Evolutionary conservation across 2,888 invertebrate species (phyloP), one percentile per base, ranked within the genome.

Genomic region (Rhagonycha fulva): DNA sequence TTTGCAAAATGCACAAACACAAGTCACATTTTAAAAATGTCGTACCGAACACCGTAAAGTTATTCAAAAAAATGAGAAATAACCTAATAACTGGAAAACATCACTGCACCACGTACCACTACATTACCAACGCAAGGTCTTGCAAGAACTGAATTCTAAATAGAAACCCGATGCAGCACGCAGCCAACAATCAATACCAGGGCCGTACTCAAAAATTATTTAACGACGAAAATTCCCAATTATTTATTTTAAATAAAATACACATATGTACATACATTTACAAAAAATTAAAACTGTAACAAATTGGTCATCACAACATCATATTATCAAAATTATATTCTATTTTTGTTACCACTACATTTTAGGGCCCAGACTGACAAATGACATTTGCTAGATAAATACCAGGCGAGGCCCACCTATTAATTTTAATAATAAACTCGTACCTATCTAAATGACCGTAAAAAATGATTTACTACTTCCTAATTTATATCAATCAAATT

Each of bases 1-100:
- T 80, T 85, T 80, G 79, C 74, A 70, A 74, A 61, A 19, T 30
- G 28, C 69, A 62, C 47, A n/a, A n/a, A 32, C 63, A 76, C 73
- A n/a, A 70, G 73, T 79, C 80, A 80, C 79, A 80, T 80, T 79
- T 76, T 72, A 60, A 76, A 30, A 30, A 28, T 14, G 9, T 5
- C 73, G 66, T 62, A n/a, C n/a, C 2, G 3, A n/a, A 47, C 47
- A 47, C n/a, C 7, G 47, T n/a, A n/a, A n/a, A 47, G 47, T 47
- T 47, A n/a, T 47, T n/a, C 2, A 19, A 19, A 47, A 47, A 47
- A 47, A 47, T 47, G 2, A 47, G n/a, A 47, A 47, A n/a, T 47
- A 47, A 47, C 47, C 47, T 47, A 47, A 47, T 47, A 47, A 47
- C 47, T n/a, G 47, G 47, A 47, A 47, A 47, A 47, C 47, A 47